These are phyloP conservation scores for Drosophila mayaguana DNA, from an alignment of 2,888 invertebrate genomes.

Conservation along the genomic window DNA sequence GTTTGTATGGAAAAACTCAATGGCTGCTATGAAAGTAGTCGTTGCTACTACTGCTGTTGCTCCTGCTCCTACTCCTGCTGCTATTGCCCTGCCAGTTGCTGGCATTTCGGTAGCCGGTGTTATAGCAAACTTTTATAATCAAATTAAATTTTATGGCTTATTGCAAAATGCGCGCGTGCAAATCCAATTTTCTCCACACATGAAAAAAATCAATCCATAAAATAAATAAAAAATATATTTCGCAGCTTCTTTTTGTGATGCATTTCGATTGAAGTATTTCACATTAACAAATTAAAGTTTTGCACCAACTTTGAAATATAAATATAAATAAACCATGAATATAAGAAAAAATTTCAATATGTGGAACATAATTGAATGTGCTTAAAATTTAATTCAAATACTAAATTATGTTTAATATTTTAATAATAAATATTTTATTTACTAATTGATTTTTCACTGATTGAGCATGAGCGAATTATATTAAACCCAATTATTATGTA, in stretches of 20 bases:
- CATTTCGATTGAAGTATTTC: conserved; percentile 6
- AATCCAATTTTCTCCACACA: conserved; percentile 71
- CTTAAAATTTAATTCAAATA: no score
- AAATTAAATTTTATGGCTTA: conserved; percentile 80
- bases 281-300: background rate
- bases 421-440: no score
- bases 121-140: conserved; percentile 77
- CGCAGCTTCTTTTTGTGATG: conserved; percentile 9
- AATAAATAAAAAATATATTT: conserved; percentile 16
- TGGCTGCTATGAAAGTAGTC: conserved; percentile 27
- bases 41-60: conserved; percentile 3
- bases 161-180: conserved; percentile 76
- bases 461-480: no score
- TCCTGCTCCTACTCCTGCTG: background rate
- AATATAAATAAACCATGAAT: no score
- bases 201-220: background rate
- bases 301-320: no score
- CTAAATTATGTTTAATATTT: no score
- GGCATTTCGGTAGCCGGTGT: conserved; percentile 41
- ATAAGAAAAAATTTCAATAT: no score
- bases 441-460: no score
- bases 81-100: conserved; percentile 22
- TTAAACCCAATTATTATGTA: no score
- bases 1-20: conserved; percentile 26
- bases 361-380: no score